phyloP scores from a whole-genome alignment of 2,113 vertebrate genomes.

The Columbina picui region DNA sequence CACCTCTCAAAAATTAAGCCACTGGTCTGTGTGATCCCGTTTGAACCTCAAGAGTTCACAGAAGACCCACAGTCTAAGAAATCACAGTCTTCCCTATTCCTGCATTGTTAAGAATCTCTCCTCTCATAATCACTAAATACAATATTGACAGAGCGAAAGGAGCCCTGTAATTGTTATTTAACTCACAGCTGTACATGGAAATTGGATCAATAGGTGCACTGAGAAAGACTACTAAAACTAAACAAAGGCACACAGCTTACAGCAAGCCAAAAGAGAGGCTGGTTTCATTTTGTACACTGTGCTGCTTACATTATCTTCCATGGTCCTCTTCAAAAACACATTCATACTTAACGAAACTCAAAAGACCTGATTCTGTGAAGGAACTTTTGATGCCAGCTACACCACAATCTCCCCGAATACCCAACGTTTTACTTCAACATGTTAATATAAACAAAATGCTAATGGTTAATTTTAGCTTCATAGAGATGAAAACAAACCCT shows the following conservation, averaged over 20 bases:
- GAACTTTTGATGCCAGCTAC: neutral
- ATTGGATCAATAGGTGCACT: neutral
- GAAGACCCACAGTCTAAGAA: neutral
- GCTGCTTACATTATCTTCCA: neutral
- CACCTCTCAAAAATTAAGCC: neutral
- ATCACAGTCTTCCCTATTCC: neutral
- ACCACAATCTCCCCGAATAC: neutral
- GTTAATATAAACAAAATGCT: neutral
- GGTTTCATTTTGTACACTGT: neutral
- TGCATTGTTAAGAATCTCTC: neutral
- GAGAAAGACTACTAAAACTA: neutral
- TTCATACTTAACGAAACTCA: neutral
- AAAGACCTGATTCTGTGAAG: neutral
- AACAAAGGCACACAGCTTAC: neutral
- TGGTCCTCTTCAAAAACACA: neutral
- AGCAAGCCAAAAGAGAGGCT: neutral
- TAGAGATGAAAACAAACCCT: neutral
- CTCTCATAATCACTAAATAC: neutral
- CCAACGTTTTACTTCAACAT: neutral
- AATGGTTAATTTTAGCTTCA: neutral
- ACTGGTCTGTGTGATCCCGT: neutral
- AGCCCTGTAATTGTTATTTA: neutral
- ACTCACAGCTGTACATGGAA: neutral
- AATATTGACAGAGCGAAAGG: neutral
- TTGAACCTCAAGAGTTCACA: neutral